Conservation (phyloP, 2,797 vertebrate species). For the Bradypodion pumilum region DNA sequence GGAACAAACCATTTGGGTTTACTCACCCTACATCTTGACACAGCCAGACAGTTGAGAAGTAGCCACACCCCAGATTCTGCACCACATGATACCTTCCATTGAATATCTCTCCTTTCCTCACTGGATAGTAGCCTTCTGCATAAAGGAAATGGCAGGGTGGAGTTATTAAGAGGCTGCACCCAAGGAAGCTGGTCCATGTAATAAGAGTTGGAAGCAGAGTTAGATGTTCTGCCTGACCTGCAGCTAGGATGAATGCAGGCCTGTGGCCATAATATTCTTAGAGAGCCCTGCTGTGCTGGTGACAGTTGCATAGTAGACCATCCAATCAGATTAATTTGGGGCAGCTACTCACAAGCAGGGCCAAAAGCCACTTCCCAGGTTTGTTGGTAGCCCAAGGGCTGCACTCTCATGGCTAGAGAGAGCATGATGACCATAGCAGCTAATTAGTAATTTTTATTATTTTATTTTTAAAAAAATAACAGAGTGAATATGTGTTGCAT, state of each 20-base stretch:
- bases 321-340: neutral
- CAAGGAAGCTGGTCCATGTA: no score
- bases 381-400: no score
- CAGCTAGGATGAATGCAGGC: neutral
- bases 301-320: neutral
- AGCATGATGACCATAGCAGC: no score
- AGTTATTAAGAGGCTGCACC: no score
- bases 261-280: neutral
- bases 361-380: no score
- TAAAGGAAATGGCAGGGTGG: accelerated
- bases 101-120: conserved; percentile 77
- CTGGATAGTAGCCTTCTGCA: conserved; percentile 80
- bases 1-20: accelerated
- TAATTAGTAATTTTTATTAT: no score
- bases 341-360: no score
- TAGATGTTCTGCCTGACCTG: neutral
- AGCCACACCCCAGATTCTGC: conserved; percentile 80
- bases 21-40: conserved; percentile 79
- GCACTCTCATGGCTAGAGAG: neutral
- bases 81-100: conserved; percentile 82
- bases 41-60: conserved; percentile 88
- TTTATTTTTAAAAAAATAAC: no score
- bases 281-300: neutral
- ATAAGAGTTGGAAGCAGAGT: no score
- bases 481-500: neutral